Percentiles rank a stretch among this genome's conserved stretches.
Conservation (phyloP, 1,140 invertebrate species). For the Cydia amplana region DNA sequence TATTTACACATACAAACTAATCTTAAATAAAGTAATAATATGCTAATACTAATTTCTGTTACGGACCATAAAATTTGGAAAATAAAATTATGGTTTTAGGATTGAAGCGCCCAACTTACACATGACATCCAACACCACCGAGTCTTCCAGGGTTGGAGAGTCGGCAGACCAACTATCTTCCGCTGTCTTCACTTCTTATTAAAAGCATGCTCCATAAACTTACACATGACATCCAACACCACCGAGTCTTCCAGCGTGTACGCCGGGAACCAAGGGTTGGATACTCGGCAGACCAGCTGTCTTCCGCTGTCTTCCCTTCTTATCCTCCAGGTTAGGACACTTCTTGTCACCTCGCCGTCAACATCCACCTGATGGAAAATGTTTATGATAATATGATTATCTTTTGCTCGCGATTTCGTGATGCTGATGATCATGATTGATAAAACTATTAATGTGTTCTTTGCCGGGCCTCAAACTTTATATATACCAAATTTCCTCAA, state of each 20-base stretch:
- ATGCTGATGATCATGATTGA: no score
- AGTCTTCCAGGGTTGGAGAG: conserved; percentile 94
- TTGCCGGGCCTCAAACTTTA: no score
- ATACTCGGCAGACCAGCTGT: conserved; percentile 90
- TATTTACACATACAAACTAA: no score
- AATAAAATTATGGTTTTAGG: no score
- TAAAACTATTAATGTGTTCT: no score
- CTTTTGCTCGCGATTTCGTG: no score
- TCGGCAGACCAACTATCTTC: conserved; percentile 89
- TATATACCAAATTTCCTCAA: no score
- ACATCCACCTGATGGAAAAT: conserved; percentile 58
- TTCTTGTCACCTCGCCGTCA: conserved; percentile 65
- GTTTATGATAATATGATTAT: no score
- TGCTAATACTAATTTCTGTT: no score
- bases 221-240: conserved; percentile 90
- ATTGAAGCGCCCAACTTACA: conserved; percentile 82
- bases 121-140: conserved; percentile 87
- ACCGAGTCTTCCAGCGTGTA: conserved; percentile 88
- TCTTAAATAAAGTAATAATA: no score
- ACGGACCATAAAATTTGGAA: no score
- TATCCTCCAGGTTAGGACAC: conserved; percentile 64
- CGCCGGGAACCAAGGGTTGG: conserved; percentile 92
- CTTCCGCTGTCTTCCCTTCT: conserved; percentile 85
- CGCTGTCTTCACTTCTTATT: conserved; percentile 82
- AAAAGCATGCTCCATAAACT: conserved; percentile 50